Conservation (phyloP, 2,113 vertebrate genomes). For the Physeter macrocephalus region DNA sequence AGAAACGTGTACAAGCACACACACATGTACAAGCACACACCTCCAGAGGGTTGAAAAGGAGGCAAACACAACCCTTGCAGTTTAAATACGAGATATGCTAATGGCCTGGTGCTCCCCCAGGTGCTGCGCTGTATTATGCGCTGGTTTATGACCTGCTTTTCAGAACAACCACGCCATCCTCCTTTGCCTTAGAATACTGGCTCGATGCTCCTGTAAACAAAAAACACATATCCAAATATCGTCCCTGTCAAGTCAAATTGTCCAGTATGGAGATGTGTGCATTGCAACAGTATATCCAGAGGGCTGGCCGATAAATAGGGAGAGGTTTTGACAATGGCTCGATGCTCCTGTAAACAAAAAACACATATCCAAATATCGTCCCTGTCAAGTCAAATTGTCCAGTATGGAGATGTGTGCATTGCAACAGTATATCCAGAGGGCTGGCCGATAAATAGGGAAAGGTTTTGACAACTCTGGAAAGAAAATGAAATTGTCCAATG, state of each 20-base stretch:
- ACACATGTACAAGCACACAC: accelerated
- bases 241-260: background rate
- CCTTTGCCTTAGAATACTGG: background rate
- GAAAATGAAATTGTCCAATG: background rate
- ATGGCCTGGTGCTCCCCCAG: too few species aligned
- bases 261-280: background rate
- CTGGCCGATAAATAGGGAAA: background rate
- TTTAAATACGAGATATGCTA: background rate
- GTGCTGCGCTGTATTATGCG: accelerated
- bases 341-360: background rate
- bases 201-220: background rate
- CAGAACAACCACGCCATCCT: background rate
- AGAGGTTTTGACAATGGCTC: background rate
- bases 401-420: background rate
- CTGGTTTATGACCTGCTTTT: background rate
- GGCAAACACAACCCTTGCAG: background rate
- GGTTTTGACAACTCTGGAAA: background rate
- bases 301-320: background rate
- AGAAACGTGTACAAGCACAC: background rate
- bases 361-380: background rate
- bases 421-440: background rate
- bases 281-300: background rate
- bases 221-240: background rate
- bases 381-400: background rate
- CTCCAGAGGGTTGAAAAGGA: too few species aligned